A percentile compares a stretch with the other conserved stretches of the same genome.
These are phyloP conservation scores for Microvelia longipes DNA, from an alignment of 1,140 invertebrate species.

Conservation along the genomic window DNA sequence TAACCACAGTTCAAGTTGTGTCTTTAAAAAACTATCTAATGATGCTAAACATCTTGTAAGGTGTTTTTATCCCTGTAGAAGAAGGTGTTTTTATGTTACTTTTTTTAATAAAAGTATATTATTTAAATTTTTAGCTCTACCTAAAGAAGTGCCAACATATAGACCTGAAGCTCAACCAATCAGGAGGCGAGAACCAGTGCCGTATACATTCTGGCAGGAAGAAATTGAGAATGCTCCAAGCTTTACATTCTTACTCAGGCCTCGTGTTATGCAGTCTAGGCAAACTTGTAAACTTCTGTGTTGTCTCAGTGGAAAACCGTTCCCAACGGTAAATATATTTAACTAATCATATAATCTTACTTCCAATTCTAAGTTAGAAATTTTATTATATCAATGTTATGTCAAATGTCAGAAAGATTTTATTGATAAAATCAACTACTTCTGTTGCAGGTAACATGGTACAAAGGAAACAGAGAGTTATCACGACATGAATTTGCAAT, in stretches of 20 bases:
- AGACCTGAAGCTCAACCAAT: conserved; percentile 52
- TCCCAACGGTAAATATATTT: conserved; percentile 54
- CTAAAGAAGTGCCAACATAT: conserved; percentile 63
- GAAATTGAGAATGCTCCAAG: conserved; percentile 74
- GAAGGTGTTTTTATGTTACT: no score
- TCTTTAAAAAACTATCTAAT: no score
- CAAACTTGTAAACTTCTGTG: conserved; percentile 94
- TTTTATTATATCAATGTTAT: no score
- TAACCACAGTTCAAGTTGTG: no score
- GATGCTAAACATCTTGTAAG: no score
- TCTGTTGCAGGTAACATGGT: conserved; percentile 56
- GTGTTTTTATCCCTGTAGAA: no score
- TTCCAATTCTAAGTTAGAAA: no score
- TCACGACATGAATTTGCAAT: conserved; percentile 80
- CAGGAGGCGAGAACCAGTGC: conserved; percentile 60
- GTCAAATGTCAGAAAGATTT: no score
- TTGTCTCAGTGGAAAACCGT: conserved; percentile 84
- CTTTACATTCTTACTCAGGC: conserved; percentile 93
- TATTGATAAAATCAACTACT: no score
- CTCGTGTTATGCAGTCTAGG: conserved; percentile 90
- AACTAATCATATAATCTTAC: not conserved
- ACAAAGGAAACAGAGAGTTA: conserved; percentile 81
- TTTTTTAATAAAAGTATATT: no score
- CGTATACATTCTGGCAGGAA: conserved; percentile 76
- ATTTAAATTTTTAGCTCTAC: conserved; percentile 55